Evolutionary conservation across 2,888 invertebrate genomes (phyloP).

Genomic region (Theretra japonica): DNA sequence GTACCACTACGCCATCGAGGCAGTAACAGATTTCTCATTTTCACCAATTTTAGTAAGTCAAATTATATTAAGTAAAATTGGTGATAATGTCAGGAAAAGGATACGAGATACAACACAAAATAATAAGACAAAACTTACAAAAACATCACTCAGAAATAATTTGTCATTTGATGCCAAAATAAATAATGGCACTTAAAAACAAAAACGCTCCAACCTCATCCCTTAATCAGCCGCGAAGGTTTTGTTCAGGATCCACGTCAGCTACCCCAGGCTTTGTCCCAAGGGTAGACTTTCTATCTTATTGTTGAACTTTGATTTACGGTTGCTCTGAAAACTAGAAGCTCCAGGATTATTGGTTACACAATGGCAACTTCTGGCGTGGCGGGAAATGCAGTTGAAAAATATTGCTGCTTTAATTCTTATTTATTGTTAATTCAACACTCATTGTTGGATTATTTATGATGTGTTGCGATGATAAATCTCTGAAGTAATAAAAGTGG

Average conservation of each 20-base stretch:
- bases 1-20: too few relatives aligned
- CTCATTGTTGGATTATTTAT: slow-evolving; percentile 1
- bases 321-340: slow-evolving; percentile 41
- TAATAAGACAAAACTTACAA: too few relatives aligned
- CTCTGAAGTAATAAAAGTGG: neutral
- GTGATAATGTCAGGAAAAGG: too few relatives aligned
- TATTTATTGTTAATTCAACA: slow-evolving; percentile 11
- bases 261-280: slow-evolving; percentile 52
- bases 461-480: neutral
- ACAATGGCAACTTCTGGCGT: slow-evolving; percentile 3
- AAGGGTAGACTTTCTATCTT: slow-evolving; percentile 60
- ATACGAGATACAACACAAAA: too few relatives aligned
- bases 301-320: slow-evolving; percentile 64
- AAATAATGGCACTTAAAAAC: too few relatives aligned
- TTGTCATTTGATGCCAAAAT: too few relatives aligned
- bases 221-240: slow-evolving; percentile 1
- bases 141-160: too few relatives aligned
- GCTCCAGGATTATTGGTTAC: slow-evolving; percentile 27
- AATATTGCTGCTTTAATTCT: slow-evolving; percentile 4
- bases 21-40: too few relatives aligned
- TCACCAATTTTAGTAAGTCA: too few relatives aligned
- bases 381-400: slow-evolving; percentile 16
- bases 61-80: too few relatives aligned
- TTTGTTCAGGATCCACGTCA: slow-evolving; percentile 24
- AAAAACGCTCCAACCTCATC: neutral